phyloP scores from a whole-genome alignment of 2,888 invertebrate genomes.

The Rambutsinella grinnellia region DNA sequence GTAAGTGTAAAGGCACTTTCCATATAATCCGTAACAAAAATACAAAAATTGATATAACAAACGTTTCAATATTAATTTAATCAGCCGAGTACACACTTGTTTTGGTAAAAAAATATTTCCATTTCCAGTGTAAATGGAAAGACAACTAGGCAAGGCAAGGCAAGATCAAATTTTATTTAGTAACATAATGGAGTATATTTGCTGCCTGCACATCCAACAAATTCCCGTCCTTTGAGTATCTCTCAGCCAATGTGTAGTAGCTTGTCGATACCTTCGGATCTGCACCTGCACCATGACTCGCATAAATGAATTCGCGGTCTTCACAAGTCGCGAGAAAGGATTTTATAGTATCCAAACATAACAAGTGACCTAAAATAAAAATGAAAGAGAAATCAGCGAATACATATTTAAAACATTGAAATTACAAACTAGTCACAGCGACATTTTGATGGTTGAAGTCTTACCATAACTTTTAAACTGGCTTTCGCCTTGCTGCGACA shows the following conservation, averaged over 20 bases:
- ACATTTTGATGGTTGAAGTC: no score
- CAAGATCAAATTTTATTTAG: slow-evolving; percentile 7
- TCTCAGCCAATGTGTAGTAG: slow-evolving; percentile 2
- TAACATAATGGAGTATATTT: slow-evolving; percentile 27
- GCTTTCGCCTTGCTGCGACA: not conserved
- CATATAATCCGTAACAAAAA: no score
- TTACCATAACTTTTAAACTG: slow-evolving; percentile 32
- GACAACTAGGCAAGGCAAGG: no score
- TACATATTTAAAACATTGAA: no score
- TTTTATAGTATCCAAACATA: slow-evolving; percentile 28
- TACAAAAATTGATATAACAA: no score
- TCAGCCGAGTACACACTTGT: no score
- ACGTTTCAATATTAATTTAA: no score
- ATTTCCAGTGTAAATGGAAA: no score
- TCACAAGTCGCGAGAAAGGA: slow-evolving; percentile 34
- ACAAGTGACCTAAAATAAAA: slow-evolving; percentile 37
- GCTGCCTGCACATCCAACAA: not conserved
- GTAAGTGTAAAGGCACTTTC: no score
- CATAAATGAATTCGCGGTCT: slow-evolving; percentile 19
- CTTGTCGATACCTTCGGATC: not conserved
- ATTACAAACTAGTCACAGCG: no score
- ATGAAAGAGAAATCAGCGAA: not conserved
- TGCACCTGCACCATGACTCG: no score
- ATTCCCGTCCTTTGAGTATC: not conserved
- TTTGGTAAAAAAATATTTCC: not conserved